Base-by-base conservation (phyloP, 2,888 invertebrate genomes). In the Xestia xanthographa region DNA sequence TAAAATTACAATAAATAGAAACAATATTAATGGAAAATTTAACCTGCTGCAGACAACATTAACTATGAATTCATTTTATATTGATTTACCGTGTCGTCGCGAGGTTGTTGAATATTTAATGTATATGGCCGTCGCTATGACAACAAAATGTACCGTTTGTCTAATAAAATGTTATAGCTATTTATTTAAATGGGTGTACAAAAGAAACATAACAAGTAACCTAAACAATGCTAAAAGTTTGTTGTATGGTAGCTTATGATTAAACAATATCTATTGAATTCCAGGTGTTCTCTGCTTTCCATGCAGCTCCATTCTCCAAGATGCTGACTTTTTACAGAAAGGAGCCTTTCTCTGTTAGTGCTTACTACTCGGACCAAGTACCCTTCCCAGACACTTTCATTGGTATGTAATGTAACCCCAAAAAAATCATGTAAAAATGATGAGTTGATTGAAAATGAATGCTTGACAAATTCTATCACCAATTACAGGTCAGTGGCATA, bases 291-390 rank as follows among this genome's bases (percentile, higher is more conserved):
- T 98, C 98, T 0, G 97, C 97, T 73, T 98, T 98, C 95, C 99
- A 99, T 94, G 96, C 98, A 11, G 98, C 99, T 72, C 99, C 99
- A 22, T 99, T 98, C 95, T 98, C 99, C 22, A 99, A 99, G 94
- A 98, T 99, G 97, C 95, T 99, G 85, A 99, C 99, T 0, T 98
- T 99, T 95, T 98, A 98, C 94, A 97, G 99, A 86, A 98, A 98
- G 89, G 98, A 98, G 90, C 98, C 99, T 8, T 99, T 99, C 94
- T 97, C 97, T 82, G 97, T 99, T 87, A 98, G 98, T 81, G 99
- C 99, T 11, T 97, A 97, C 90, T 99, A 99, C 94, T 97, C 97
- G 29, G 97, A 97, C 78, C 97, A 96, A 88, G 97, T 98, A 84
- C 98, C 98, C 45, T 98, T 98, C 94, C 98, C 98, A 0, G 98